Percentiles rank a stretch among this genome's conserved stretches.
Evolutionary conservation across 2,888 invertebrate genomes (phyloP).

Genomic region (Polyommatus icarus): DNA sequence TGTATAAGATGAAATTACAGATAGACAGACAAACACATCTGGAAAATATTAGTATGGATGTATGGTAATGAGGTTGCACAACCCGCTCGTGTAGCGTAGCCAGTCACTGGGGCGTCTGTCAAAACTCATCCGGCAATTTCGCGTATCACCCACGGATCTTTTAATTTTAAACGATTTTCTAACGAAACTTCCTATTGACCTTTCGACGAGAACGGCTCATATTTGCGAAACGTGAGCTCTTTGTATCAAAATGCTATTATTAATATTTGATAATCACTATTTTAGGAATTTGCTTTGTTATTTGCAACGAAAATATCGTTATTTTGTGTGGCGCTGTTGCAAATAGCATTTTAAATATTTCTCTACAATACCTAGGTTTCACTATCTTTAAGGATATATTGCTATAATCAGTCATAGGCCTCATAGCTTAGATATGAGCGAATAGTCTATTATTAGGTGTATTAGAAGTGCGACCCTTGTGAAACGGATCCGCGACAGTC

Average conservation of each 20-base stretch:
- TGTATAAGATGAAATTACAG: no score
- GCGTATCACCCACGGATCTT: slow-evolving; percentile 13
- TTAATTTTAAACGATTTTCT: background rate
- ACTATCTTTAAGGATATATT: background rate
- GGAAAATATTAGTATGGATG: background rate
- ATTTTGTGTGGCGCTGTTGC: background rate
- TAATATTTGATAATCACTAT: background rate
- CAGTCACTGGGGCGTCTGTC: slow-evolving; percentile 43
- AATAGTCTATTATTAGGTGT: slow-evolving; percentile 26
- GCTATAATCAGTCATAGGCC: background rate
- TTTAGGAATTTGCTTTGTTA: background rate
- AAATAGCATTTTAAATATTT: background rate
- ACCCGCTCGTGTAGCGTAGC: slow-evolving; percentile 39
- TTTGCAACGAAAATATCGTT: background rate
- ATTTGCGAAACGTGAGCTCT: background rate
- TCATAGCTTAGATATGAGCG: slow-evolving; percentile 8
- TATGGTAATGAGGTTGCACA: slow-evolving; percentile 39
- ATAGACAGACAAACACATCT: no score
- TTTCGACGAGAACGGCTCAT: background rate
- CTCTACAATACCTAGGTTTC: background rate
- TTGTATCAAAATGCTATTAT: background rate
- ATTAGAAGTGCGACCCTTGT: slow-evolving; percentile 38
- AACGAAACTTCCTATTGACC: slow-evolving; percentile 33
- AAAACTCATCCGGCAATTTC: slow-evolving; percentile 41
- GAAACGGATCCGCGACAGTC: slow-evolving; percentile 43